A percentile compares a stretch with the other conserved stretches of the same genome.
Evolutionary conservation across 2,113 vertebrate species (phyloP).

Genomic region (Arothron firmamentum): DNA sequence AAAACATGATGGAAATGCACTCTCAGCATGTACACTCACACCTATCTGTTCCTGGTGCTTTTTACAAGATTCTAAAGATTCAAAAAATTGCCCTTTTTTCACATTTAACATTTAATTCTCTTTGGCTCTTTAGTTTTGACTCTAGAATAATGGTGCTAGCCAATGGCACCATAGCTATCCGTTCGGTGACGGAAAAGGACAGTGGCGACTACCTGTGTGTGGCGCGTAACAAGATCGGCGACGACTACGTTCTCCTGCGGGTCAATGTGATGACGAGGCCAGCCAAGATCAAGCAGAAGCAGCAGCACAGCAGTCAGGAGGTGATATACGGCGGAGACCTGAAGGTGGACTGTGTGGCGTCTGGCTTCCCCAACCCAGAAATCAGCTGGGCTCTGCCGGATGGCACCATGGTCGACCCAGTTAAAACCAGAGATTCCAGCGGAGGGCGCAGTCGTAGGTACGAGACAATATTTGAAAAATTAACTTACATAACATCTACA

Average conservation of each 20-base stretch:
- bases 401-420: conserved; percentile 83
- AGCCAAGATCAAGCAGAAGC: conserved; percentile 84
- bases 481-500: too few species aligned
- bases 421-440: conserved; percentile 71
- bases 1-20: too few species aligned
- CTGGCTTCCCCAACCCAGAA: conserved; percentile 85
- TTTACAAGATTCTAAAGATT: neutral
- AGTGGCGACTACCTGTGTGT: conserved; percentile 88
- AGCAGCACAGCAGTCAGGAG: conserved; percentile 70
- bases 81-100: neutral
- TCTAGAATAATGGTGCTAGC: conserved; percentile 78
- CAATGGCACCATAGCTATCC: conserved; percentile 84
- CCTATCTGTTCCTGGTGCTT: neutral
- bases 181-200: conserved; percentile 81
- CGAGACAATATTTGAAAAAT: conserved; percentile 16
- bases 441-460: conserved; percentile 77
- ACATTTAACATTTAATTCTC: neutral
- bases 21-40: too few species aligned
- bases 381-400: conserved; percentile 91
- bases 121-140: conserved; percentile 78
- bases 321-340: conserved; percentile 81
- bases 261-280: conserved; percentile 83
- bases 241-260: conserved; percentile 79
- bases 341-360: conserved; percentile 88
- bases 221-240: conserved; percentile 85